Evolutionary conservation across 2,797 vertebrate genomes (phyloP), one percentile per base, ranked within the genome.

Genomic region (Acipenser oxyrinchus): DNA sequence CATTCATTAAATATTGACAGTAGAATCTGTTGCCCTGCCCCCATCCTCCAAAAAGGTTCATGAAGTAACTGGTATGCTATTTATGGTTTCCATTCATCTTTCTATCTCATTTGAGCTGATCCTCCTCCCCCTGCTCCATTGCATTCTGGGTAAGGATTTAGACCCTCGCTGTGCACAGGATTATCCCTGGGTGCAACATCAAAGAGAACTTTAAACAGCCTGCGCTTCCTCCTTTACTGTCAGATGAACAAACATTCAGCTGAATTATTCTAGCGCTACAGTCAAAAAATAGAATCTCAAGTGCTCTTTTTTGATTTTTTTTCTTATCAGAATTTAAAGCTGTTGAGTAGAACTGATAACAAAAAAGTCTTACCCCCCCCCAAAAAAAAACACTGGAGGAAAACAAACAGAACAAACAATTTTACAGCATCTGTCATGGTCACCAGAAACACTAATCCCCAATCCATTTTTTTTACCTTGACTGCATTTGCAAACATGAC

Each of bases 201-300:
- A 62, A 62, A 62, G 60, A n/a, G 23, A 62, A 62, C 60, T 8
- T 62, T 7, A 62, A 62, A 62, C 8, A 62, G 6, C 7, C 6
- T 10, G 18, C 4, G 18, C 60, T 62, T 62, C 48, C 48, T 48
- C 12, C 18, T 6, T 37, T 62, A 48, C 60, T 48, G 48, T 62
- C 60, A 15, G 48, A 62, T 58, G 60, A 62, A 7, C 60, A 62
- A 18, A 18, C 9, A 62, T 2, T 23, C 8, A 12, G 55, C 10
- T 11, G 12, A n/a, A 58, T 58, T 58, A 58, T 58, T 58, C 10
- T 13, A 58, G 55, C 12, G 55, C 4, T n/a, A 13, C 11, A 58
- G 55, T 7, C 11, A n/a, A 13, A 58, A 11, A n/a, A 37, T 37
- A 37, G 3, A 37, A 37, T 37, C 37, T 37, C 37, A 37, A 37